A percentile compares a stretch with the other conserved stretches of the same genome.
These are phyloP conservation scores for Nilaparvata lugens DNA, from an alignment of 1,140 invertebrate species.

Conservation along the genomic window DNA sequence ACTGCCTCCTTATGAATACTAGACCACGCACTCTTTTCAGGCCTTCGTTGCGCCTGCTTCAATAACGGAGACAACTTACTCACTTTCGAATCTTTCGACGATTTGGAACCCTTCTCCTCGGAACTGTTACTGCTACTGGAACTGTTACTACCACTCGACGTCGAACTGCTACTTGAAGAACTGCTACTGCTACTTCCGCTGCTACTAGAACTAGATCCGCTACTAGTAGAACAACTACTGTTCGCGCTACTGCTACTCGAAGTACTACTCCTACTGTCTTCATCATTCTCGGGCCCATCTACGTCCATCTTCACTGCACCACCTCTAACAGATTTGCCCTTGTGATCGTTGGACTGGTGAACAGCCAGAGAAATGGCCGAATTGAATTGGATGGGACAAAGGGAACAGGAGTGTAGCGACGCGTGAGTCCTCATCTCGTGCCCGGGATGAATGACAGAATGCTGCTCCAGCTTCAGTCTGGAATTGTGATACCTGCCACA, in stretches of 20 bases:
- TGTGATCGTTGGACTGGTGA: background rate
- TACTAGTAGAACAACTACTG: background rate
- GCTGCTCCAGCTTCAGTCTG: constrained; percentile 44
- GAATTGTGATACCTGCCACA: constrained; percentile 52
- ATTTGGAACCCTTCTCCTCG: background rate
- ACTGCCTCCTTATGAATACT: too few relatives aligned
- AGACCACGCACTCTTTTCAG: too few relatives aligned
- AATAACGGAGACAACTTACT: too few relatives aligned
- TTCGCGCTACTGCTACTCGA: constrained; percentile 16
- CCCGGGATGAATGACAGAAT: constrained; percentile 48
- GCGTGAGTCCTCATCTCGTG: constrained; percentile 31
- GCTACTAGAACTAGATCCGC: background rate
- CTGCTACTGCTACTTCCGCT: background rate
- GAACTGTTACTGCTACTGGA: background rate
- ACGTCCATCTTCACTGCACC: constrained; percentile 25
- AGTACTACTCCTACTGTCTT: constrained; percentile 27
- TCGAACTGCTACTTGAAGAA: background rate
- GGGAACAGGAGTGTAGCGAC: background rate
- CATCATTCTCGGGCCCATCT: constrained; percentile 29
- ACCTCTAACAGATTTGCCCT: constrained; percentile 2
- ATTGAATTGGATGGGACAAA: constrained; percentile 19
- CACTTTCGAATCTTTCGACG: too few relatives aligned
- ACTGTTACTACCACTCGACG: background rate
- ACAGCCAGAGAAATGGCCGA: constrained; percentile 4
- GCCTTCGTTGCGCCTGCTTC: too few relatives aligned